These are phyloP conservation scores for Capreolus pygargus DNA, from an alignment of 2,113 vertebrate species.

Conservation along the genomic window DNA sequence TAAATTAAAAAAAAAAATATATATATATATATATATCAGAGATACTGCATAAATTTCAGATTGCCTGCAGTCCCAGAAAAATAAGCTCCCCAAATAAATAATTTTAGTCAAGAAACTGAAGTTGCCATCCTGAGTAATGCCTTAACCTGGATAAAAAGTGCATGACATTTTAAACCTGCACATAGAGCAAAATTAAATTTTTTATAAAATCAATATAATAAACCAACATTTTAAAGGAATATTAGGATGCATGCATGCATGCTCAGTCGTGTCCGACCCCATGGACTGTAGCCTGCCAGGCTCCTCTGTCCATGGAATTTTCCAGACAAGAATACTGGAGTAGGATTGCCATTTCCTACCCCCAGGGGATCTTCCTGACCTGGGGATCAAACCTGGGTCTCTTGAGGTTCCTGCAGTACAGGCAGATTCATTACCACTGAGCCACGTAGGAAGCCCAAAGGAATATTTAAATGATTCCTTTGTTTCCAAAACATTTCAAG, in stretches of 20 bases:
- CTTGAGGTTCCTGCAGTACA: background rate
- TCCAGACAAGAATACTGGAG: background rate
- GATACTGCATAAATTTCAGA: background rate
- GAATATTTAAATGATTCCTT: background rate
- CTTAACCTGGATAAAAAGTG: background rate
- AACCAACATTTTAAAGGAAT: background rate
- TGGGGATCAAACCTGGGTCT: background rate
- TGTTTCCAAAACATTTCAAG: background rate
- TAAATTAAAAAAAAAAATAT: background rate
- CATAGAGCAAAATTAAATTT: background rate
- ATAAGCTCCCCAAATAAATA: background rate
- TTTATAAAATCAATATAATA: background rate
- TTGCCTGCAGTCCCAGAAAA: background rate
- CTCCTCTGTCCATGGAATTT: background rate
- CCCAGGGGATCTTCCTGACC: background rate
- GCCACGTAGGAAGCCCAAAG: background rate
- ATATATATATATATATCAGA: background rate
- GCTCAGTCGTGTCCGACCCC: background rate
- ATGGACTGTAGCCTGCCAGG: background rate
- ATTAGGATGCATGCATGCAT: background rate
- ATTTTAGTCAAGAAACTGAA: background rate
- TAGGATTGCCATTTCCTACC: background rate
- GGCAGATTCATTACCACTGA: background rate
- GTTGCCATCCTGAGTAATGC: background rate
- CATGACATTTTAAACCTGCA: background rate